Base-by-base conservation (phyloP, 37 sponge, comb jelly and placozoan genomes). In the Beroe forskalii region DNA sequence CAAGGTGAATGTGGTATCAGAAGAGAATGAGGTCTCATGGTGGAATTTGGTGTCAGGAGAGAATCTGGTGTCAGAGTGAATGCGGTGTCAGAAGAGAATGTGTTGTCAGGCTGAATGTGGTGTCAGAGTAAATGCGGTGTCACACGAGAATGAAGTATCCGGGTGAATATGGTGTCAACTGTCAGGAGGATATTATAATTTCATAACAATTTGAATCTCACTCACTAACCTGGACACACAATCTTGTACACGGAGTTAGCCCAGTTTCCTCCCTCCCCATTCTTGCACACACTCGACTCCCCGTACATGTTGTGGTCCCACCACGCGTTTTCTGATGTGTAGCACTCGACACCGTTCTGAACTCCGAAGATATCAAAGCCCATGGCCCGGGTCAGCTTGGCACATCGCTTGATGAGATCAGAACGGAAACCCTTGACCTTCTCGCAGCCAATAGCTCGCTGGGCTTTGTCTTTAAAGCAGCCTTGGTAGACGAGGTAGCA, bases 301-400 rank as follows among this genome's bases (percentile, higher is more conserved):
- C 86, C 86, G 31, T 80, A 44, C 40, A 22, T 80, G 38, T 41
- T 23, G 40, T 44, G 42, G 27, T 32, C 35, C 30, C 55, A 12
- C 8, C 30, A 4, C 40, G 86, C 86, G 48, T 41, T 20, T 80
- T 4, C 3, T 14, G 25, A 12, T 28, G 55, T 80, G 48, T 33
- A 80, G 35, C 86, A 80, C 86, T 80, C 55, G 1, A 43, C 86
- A 6, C 86, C 86, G 3, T 41, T 9, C 42, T 80, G 86, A 1
- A 80, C 55, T 4, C 38, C 86, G 20, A 80, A 44, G 25, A 44
- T 28, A 22, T 80, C 30, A 25, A 38, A 80, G 3, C 86, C 86
- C 6, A 12, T 12, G 12, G 12, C 55, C 6, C 6, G 12, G 12
- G 55, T 12, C 6, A 48, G 55, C 12, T 48, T 48, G 12, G 55